Evolutionary conservation across 2,888 invertebrate genomes (phyloP).

Genomic region (Pyrrhia umbra): DNA sequence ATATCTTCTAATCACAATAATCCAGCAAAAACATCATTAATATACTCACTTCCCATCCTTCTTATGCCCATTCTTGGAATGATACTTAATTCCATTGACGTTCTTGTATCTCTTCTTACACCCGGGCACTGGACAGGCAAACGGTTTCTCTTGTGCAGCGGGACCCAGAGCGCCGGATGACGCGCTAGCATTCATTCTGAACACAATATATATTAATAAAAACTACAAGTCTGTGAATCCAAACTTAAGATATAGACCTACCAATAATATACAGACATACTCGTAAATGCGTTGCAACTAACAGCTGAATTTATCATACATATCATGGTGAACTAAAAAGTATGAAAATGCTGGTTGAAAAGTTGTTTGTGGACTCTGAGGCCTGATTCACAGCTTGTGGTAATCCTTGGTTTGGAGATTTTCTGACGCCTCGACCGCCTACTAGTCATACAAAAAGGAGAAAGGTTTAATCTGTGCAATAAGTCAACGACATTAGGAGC

Average conservation of each 20-base stretch:
- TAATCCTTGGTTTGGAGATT: constrained; percentile 15
- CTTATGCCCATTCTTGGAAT: constrained; percentile 96
- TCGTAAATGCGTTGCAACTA: constrained; percentile 39
- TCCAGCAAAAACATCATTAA: neutral
- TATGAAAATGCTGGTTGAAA: constrained; percentile 23
- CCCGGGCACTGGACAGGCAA: constrained; percentile 95
- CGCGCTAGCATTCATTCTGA: constrained; percentile 81
- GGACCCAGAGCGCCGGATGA: constrained; percentile 78
- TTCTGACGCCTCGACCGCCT: constrained; percentile 12
- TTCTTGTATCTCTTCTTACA: constrained; percentile 97
- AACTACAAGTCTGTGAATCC: neutral
- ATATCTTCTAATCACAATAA: neutral
- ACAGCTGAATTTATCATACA: constrained; percentile 29
- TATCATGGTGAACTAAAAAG: constrained; percentile 2
- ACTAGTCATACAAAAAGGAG: constrained; percentile 30
- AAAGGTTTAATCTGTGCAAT: constrained; percentile 8
- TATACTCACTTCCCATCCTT: constrained; percentile 94
- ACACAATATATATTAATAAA: constrained; percentile 11
- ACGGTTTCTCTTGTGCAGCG: constrained; percentile 93
- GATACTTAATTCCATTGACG: constrained; percentile 96
- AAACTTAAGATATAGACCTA: neutral
- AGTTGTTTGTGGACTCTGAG: constrained; percentile 23
- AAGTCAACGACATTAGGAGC: neutral
- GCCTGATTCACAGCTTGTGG: constrained; percentile 21
- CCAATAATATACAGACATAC: constrained; percentile 7